These are phyloP conservation scores for Scrobipalpa atriplicella DNA, from an alignment of 2,888 invertebrate genomes.

Conservation along the genomic window DNA sequence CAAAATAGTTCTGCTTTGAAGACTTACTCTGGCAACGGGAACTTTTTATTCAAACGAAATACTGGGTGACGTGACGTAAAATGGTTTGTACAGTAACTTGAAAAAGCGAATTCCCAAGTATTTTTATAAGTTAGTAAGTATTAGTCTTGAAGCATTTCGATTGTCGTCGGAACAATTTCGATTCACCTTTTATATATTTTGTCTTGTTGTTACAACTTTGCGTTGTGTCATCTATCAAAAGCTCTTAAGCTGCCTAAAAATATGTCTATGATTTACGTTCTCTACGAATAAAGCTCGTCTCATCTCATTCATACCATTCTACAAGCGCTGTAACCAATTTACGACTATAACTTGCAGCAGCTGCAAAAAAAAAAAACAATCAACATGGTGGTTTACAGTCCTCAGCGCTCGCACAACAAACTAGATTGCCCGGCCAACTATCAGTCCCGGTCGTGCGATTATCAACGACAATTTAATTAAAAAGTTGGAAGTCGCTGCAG, in stretches of 20 bases:
- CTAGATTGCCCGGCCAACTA: constrained; percentile 28
- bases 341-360: neutral
- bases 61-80: too few relatives aligned
- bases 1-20: neutral
- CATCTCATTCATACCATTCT: neutral
- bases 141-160: too few relatives aligned
- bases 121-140: too few relatives aligned
- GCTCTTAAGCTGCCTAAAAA: too few relatives aligned
- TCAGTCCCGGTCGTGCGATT: constrained; percentile 32
- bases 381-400: constrained; percentile 18
- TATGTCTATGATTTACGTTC: too few relatives aligned
- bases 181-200: too few relatives aligned
- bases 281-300: neutral
- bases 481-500: constrained; percentile 32
- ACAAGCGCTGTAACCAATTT: constrained; percentile 7
- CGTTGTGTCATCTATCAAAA: too few relatives aligned
- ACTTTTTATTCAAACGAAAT: too few relatives aligned
- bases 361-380: constrained; percentile 18
- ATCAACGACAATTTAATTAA: constrained; percentile 35
- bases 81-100: too few relatives aligned
- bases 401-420: constrained; percentile 18
- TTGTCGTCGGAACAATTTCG: too few relatives aligned
- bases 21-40: neutral
- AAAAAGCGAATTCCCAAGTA: too few relatives aligned
- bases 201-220: too few relatives aligned